Conservation (phyloP, 2,797 vertebrate genomes). For the Tauraco hartlaubi region DNA sequence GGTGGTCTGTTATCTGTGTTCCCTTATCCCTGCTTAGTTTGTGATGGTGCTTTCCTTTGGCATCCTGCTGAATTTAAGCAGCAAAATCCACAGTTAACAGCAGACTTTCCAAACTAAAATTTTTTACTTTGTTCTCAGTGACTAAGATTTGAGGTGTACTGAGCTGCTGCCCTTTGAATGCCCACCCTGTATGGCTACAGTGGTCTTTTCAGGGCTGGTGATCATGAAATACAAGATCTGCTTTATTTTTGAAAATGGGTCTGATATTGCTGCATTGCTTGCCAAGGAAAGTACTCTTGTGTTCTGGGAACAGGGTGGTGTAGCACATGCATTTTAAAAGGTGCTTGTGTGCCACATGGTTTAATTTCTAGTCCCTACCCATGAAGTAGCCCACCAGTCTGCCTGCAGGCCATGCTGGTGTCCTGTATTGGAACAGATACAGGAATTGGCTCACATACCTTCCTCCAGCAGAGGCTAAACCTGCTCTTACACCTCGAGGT, state of each 20-base stretch:
- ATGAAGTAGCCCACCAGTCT: not conserved
- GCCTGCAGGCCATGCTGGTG: not conserved
- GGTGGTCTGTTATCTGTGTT: not conserved
- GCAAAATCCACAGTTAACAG: not conserved
- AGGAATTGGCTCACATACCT: not conserved
- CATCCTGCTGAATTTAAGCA: not conserved
- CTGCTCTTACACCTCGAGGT: not conserved
- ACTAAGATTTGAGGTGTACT: not conserved
- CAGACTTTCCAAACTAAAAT: not conserved
- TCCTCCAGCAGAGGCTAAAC: not conserved
- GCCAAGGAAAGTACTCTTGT: not conserved
- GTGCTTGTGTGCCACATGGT: not conserved
- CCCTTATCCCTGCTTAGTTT: not conserved
- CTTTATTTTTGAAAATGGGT: not conserved
- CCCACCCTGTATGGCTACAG: not conserved
- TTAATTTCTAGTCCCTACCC: not conserved
- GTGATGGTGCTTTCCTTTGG: not conserved
- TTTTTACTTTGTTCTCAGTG: not conserved
- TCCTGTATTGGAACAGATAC: not conserved
- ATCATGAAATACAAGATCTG: not conserved
- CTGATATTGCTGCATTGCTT: not conserved
- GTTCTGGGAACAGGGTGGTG: not conserved
- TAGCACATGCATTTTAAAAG: not conserved
- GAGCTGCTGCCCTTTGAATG: not conserved
- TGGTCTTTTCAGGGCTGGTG: not conserved